A percentile compares a stretch with the other conserved stretches of the same genome.
These are phyloP conservation scores for Chironomus riparius DNA, from an alignment of 2,888 invertebrate species.

Conservation along the genomic window DNA sequence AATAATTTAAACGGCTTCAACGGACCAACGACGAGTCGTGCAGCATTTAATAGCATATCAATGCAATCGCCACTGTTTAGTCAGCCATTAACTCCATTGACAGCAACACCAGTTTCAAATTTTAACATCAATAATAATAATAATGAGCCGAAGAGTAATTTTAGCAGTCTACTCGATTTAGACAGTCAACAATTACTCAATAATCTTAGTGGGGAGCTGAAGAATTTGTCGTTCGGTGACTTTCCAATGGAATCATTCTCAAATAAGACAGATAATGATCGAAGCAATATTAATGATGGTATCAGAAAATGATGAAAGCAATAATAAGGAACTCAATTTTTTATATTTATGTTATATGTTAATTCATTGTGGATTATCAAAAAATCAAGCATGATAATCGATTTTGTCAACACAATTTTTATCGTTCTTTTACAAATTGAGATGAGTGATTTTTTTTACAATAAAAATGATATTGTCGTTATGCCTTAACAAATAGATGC, in stretches of 20 bases:
- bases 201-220: constrained; percentile 3
- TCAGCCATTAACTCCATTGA: constrained; percentile 29
- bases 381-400: too few species aligned
- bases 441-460: too few species aligned
- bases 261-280: background rate
- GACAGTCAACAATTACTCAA: constrained; percentile 42
- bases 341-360: too few species aligned
- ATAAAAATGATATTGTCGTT: too few species aligned
- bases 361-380: too few species aligned
- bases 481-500: too few species aligned
- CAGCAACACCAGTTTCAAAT: constrained; percentile 29
- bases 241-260: background rate
- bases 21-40: constrained; percentile 30
- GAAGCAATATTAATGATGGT: too few species aligned
- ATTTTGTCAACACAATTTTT: too few species aligned
- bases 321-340: too few species aligned
- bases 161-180: constrained; percentile 42
- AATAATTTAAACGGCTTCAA: constrained; percentile 31
- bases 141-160: constrained; percentile 31
- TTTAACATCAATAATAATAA: constrained; percentile 28
- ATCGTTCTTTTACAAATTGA: too few species aligned
- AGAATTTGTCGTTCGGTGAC: background rate
- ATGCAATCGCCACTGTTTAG: constrained; percentile 31
- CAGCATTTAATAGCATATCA: constrained; percentile 31
- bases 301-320: too few species aligned